Evolutionary conservation across 2,113 vertebrate genomes (phyloP).

Genomic region (Rhinogobius similis): DNA sequence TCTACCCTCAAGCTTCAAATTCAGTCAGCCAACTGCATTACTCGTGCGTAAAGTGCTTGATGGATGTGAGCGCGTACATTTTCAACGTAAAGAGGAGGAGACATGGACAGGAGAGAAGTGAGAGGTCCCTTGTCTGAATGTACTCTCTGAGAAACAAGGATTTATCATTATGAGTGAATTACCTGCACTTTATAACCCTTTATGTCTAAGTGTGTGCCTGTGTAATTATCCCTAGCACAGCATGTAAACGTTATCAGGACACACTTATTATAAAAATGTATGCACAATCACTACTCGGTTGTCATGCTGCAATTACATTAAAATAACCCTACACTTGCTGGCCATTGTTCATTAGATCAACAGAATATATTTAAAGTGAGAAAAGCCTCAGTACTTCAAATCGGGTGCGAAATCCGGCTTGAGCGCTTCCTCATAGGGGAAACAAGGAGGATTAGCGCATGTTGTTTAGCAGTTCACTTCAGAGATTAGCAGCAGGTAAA

Average conservation of each 20-base stretch:
- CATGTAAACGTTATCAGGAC: background rate
- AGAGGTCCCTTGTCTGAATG: slow-evolving; percentile 33
- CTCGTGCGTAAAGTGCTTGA: slow-evolving; percentile 38
- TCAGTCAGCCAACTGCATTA: slow-evolving; percentile 42
- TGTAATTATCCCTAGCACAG: background rate
- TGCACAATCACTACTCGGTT: background rate
- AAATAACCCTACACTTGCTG: background rate
- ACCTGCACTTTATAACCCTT: background rate
- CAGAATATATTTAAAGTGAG: background rate
- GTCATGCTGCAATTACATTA: background rate
- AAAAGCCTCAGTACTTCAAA: background rate
- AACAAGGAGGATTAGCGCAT: background rate
- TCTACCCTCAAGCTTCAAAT: slow-evolving; percentile 28
- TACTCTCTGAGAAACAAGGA: background rate
- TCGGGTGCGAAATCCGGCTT: too few species aligned
- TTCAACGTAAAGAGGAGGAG: slow-evolving; percentile 27
- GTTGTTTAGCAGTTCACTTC: background rate
- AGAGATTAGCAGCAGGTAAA: background rate
- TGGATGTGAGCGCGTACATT: slow-evolving; percentile 26
- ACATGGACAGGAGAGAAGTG: slow-evolving; percentile 17
- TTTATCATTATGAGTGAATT: background rate
- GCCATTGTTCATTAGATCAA: background rate
- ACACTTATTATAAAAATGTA: background rate
- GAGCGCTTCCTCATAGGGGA: background rate
- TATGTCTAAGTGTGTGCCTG: background rate